Conservation (phyloP, 2,113 vertebrate species). For the Chauna torquata region DNA sequence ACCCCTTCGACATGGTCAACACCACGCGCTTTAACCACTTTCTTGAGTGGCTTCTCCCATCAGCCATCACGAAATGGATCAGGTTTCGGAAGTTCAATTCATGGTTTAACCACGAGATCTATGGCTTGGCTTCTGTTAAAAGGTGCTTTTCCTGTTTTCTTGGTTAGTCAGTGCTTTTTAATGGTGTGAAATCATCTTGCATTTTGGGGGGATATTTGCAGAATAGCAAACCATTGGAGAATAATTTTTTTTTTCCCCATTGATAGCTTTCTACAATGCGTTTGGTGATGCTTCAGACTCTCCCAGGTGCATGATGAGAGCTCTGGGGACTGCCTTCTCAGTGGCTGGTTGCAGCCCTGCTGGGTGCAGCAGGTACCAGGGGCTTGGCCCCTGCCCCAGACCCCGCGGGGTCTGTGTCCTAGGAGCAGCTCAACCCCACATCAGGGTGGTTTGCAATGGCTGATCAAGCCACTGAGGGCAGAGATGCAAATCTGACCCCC, state of each 20-base stretch:
- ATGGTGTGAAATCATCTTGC: background rate
- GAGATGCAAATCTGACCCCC: background rate
- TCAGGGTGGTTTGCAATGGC: background rate
- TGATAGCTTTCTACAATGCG: background rate
- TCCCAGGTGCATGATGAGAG: background rate
- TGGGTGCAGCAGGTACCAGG: background rate
- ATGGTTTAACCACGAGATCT: constrained; percentile 83
- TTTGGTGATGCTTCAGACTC: background rate
- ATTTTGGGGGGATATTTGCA: background rate
- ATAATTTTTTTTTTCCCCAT: background rate
- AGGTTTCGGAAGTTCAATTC: constrained; percentile 74
- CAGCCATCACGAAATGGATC: constrained; percentile 70
- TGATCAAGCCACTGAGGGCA: background rate
- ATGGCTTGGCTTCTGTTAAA: constrained; percentile 82
- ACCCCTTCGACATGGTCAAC: constrained; percentile 78
- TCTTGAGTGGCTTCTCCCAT: constrained; percentile 75
- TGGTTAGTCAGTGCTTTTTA: background rate
- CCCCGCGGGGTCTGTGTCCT: background rate
- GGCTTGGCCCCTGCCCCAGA: too few species aligned
- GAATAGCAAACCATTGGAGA: background rate
- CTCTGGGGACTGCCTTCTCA: background rate
- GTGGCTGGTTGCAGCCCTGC: background rate
- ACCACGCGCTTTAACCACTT: constrained; percentile 76
- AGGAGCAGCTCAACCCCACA: background rate
- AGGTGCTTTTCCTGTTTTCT: constrained; percentile 69